These are phyloP conservation scores for Tanytarsus gracilentus DNA, from an alignment of 2,888 invertebrate species.

Conservation along the genomic window DNA sequence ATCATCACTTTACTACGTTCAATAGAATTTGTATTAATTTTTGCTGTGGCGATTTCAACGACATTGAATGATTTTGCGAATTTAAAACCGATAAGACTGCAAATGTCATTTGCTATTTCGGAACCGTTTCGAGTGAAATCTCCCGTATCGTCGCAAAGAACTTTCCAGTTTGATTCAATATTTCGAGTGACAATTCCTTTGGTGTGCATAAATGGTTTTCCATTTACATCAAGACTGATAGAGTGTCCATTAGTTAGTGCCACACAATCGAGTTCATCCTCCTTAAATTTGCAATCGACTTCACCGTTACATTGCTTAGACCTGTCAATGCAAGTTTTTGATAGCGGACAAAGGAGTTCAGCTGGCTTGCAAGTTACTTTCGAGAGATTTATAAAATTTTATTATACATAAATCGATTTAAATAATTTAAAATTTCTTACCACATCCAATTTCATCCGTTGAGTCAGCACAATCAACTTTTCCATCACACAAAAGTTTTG, in stretches of 20 bases:
- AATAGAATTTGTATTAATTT: neutral
- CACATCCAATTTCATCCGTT: slow-evolving; percentile 65
- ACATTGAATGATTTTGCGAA: neutral
- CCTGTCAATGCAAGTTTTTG: slow-evolving; percentile 54
- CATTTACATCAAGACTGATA: slow-evolving; percentile 51
- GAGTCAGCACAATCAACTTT: slow-evolving; percentile 61
- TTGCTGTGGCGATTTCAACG: neutral
- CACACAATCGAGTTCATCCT: slow-evolving; percentile 73
- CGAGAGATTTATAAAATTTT: slow-evolving; percentile 32
- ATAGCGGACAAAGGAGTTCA: slow-evolving; percentile 55
- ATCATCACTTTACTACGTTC: slow-evolving; percentile 36
- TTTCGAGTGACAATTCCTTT: slow-evolving; percentile 57
- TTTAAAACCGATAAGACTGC: slow-evolving; percentile 59
- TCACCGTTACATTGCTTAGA: slow-evolving; percentile 55
- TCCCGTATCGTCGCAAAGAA: slow-evolving; percentile 50
- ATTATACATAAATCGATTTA: slow-evolving; percentile 10
- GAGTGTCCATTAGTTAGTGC: slow-evolving; percentile 57
- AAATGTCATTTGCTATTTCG: slow-evolving; percentile 49
- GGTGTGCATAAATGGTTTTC: slow-evolving; percentile 49
- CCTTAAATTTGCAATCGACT: slow-evolving; percentile 56
- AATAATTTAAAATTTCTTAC: slow-evolving; percentile 43
- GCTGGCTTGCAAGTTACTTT: slow-evolving; percentile 50
- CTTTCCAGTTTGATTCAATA: slow-evolving; percentile 54
- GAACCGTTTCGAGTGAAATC: slow-evolving; percentile 34
- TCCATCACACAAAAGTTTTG: slow-evolving; percentile 63